These are phyloP conservation scores for Archaeoteleia sp. DNA, from an alignment of 2,888 invertebrate genomes.

Conservation along the genomic window DNA sequence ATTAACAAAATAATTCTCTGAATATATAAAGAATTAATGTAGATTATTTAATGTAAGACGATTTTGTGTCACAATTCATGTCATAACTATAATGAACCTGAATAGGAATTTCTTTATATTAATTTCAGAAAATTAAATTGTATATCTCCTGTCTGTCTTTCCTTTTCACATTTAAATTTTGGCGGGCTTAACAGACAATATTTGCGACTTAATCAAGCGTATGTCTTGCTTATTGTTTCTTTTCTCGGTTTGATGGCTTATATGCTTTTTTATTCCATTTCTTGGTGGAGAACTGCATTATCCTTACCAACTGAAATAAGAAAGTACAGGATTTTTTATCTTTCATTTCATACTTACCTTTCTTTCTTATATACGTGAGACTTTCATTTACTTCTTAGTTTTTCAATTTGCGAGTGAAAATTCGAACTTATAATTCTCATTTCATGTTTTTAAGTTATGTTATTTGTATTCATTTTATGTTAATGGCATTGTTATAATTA, in stretches of 20 bases:
- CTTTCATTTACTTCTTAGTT: slow-evolving; percentile 27
- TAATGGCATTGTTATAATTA: no score
- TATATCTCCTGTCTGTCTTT: background rate
- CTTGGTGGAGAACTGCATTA: slow-evolving; percentile 19
- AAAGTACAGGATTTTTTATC: slow-evolving; percentile 18
- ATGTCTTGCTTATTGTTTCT: slow-evolving; percentile 41
- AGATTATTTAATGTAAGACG: no score
- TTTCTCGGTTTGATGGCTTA: slow-evolving; percentile 18
- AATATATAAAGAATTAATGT: no score
- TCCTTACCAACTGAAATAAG: slow-evolving; percentile 22
- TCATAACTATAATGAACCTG: no score
- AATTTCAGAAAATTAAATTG: no score
- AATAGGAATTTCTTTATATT: no score
- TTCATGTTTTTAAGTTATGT: no score
- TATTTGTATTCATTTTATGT: no score
- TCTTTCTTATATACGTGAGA: slow-evolving; percentile 3
- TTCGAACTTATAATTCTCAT: no score
- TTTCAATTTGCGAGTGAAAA: no score
- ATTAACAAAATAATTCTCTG: no score
- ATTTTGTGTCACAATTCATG: no score
- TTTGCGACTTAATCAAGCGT: slow-evolving; percentile 47
- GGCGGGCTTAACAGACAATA: slow-evolving; percentile 40
- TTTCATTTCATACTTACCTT: slow-evolving; percentile 14
- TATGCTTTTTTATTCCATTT: slow-evolving; percentile 8
- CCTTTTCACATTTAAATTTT: slow-evolving; percentile 39